phyloP scores from a whole-genome alignment of 30 jellyfish, hydroid and myxozoan genomes.

The Rhopilema esculentum region DNA sequence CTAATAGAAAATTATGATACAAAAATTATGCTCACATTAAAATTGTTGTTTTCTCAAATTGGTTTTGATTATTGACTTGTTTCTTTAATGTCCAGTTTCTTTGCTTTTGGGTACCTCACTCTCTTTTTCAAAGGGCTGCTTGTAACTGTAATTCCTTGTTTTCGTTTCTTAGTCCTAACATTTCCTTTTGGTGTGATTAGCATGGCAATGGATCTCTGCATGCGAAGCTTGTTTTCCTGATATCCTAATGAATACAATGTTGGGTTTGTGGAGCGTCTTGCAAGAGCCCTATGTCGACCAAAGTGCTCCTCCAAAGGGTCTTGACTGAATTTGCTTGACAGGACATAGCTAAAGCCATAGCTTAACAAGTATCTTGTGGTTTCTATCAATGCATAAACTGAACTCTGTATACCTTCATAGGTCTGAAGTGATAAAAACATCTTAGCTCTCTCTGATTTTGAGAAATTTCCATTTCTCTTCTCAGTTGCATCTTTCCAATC shows the following conservation, averaged over 20 bases:
- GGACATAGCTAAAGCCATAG: not conserved
- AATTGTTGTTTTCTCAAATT: not conserved
- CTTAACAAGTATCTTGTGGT: constrained; percentile 12
- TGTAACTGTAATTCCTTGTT: constrained; percentile 6
- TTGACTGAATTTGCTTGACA: constrained; percentile 6
- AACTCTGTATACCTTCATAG: constrained; percentile 5
- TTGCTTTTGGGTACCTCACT: not conserved
- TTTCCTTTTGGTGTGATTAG: constrained; percentile 9
- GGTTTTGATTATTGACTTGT: not conserved
- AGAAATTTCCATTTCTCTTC: constrained; percentile 9
- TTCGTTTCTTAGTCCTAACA: not conserved
- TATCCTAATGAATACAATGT: constrained; percentile 6
- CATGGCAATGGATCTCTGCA: constrained; percentile 20
- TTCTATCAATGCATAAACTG: constrained; percentile 8
- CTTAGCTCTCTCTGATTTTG: constrained; percentile 19
- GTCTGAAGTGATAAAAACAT: constrained; percentile 46
- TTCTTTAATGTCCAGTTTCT: not conserved
- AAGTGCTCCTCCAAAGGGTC: constrained; percentile 25
- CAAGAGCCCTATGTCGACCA: constrained; percentile 11
- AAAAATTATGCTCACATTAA: not conserved
- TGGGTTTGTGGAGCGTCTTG: not conserved
- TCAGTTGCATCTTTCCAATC: constrained; percentile 18
- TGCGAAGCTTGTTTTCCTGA: constrained; percentile 4
- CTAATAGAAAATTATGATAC: not conserved
- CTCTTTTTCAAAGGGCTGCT: constrained; percentile 10